Evolutionary conservation across 2,888 invertebrate genomes (phyloP).

Genomic region (Mycogona germanica): DNA sequence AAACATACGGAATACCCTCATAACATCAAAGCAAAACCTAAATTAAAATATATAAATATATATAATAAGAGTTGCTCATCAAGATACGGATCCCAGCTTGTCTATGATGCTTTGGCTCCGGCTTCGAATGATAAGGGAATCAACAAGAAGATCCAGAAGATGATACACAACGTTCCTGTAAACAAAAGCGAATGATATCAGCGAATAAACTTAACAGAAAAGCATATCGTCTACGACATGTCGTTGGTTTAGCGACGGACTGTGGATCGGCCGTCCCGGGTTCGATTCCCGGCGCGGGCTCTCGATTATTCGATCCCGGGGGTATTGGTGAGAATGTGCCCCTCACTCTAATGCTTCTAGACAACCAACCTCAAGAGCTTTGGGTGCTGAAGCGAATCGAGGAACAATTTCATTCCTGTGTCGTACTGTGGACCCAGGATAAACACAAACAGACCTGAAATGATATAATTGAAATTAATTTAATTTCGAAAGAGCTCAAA

Average conservation of each 20-base stretch:
- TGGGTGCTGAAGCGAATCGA: conserved; percentile 16
- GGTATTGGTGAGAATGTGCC: no score
- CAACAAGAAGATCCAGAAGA: conserved; percentile 19
- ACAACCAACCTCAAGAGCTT: conserved; percentile 15
- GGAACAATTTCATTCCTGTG: conserved; percentile 8
- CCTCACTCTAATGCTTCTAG: no score
- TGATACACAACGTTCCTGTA: conserved; percentile 19
- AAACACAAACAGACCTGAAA: conserved; percentile 5
- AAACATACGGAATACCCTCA: neutral
- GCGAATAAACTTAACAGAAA: neutral
- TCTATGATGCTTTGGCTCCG: conserved; percentile 15
- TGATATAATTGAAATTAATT: neutral
- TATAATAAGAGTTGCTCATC: neutral
- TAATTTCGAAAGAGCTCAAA: neutral
- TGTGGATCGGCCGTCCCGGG: neutral
- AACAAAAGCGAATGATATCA: neutral
- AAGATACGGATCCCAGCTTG: conserved; percentile 5
- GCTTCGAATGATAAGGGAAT: conserved; percentile 9
- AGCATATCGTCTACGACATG: neutral
- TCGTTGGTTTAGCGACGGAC: neutral
- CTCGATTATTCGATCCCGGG: no score
- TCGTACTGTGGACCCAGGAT: conserved; percentile 10
- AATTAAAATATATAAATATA: neutral
- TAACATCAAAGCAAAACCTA: neutral
- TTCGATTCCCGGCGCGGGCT: no score